phyloP scores from a whole-genome alignment of 2,113 vertebrate species.

The Aix galericulata region DNA sequence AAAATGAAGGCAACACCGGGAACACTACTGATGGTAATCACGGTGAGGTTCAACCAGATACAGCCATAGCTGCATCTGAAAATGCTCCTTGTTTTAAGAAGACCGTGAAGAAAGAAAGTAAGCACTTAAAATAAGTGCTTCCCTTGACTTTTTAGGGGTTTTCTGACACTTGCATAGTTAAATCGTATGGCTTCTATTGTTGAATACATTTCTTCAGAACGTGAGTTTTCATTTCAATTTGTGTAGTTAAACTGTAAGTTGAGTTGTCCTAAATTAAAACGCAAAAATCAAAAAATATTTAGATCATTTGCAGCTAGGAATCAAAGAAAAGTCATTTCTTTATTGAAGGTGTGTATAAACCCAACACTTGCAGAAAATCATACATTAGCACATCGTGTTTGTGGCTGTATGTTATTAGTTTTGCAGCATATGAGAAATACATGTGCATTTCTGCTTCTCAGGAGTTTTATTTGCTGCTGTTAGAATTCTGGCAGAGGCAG shows the following conservation, averaged over 20 bases:
- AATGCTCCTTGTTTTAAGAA: background rate
- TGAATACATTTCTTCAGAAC: background rate
- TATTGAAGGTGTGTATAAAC: background rate
- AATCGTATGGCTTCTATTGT: background rate
- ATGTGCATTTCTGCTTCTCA: accelerated
- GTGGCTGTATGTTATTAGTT: accelerated
- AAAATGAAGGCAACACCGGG: background rate
- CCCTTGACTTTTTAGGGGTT: background rate
- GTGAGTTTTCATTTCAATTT: background rate
- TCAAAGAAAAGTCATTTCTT: background rate
- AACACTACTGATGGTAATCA: background rate
- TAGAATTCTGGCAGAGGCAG: background rate
- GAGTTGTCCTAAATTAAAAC: background rate
- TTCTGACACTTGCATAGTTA: background rate
- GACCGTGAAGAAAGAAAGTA: background rate
- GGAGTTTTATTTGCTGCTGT: background rate
- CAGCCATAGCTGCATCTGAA: background rate
- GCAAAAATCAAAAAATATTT: background rate
- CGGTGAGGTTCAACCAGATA: background rate
- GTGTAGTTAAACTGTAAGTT: background rate
- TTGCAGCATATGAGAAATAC: background rate
- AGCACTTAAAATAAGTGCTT: background rate
- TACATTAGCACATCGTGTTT: background rate
- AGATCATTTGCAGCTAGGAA: background rate
- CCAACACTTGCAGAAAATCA: background rate